Evolutionary conservation across 1,140 invertebrate genomes (phyloP).

Genomic region (Drosophila watanabei): DNA sequence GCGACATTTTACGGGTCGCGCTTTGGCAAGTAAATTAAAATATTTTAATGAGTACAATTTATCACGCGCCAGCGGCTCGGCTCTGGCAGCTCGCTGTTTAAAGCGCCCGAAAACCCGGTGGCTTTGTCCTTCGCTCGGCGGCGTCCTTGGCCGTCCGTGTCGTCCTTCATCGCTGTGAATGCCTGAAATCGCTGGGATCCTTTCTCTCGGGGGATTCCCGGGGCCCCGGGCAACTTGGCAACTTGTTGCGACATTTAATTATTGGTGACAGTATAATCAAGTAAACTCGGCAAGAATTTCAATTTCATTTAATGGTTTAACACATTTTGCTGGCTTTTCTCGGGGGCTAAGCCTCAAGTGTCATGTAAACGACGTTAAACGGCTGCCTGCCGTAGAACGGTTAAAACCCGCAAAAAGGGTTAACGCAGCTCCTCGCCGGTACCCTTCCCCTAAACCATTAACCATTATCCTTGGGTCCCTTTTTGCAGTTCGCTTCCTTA

Average conservation of each 20-base stretch:
- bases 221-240: conserved; percentile 42
- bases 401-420: conserved; percentile 56
- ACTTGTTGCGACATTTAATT: conserved; percentile 84
- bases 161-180: conserved; percentile 7
- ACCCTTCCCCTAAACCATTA: neutral
- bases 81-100: conserved; percentile 43
- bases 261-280: conserved; percentile 84
- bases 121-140: conserved; percentile 12
- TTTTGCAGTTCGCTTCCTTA: conserved; percentile 25
- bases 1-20: conserved; percentile 45
- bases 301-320: conserved; percentile 82
- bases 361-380: conserved; percentile 78
- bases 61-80: conserved; percentile 60
- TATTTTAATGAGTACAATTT: conserved; percentile 85
- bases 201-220: conserved; percentile 13
- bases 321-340: conserved; percentile 66
- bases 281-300: conserved; percentile 84
- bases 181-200: neutral
- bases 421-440: conserved; percentile 1
- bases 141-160: conserved; percentile 10
- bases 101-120: conserved; percentile 32
- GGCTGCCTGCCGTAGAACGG: conserved; percentile 31
- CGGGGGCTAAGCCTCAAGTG: conserved; percentile 72
- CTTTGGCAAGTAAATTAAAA: conserved; percentile 82
- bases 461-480: conserved; percentile 14